A percentile compares a stretch with the other conserved stretches of the same genome.
phyloP scores from a whole-genome alignment of 2,113 vertebrate genomes.

The Xenus cinereus region DNA sequence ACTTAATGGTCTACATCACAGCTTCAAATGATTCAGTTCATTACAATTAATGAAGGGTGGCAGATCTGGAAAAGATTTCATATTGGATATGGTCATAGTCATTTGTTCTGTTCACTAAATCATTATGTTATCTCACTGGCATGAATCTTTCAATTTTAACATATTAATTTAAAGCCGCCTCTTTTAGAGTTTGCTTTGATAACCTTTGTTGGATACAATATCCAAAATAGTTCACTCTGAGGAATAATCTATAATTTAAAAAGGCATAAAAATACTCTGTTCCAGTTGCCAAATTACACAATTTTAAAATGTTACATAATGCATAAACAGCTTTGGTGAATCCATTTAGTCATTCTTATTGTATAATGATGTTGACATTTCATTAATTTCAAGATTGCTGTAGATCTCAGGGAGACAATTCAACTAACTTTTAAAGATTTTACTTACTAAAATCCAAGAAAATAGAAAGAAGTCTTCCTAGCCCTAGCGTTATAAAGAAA shows the following conservation, averaged over 20 bases:
- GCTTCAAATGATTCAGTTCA: conserved; percentile 56
- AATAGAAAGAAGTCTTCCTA: background rate
- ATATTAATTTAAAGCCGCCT: background rate
- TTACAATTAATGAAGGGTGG: conserved; percentile 59
- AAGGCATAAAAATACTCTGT: conserved; percentile 25
- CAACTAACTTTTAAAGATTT: background rate
- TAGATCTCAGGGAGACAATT: background rate
- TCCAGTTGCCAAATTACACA: conserved; percentile 12
- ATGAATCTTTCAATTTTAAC: conserved; percentile 19
- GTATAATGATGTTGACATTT: conserved; percentile 3
- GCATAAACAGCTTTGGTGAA: conserved; percentile 37
- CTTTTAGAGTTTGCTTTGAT: conserved; percentile 29
- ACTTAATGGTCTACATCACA: conserved; percentile 36
- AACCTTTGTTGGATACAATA: conserved; percentile 13
- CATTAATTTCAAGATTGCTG: conserved; percentile 9
- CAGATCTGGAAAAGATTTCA: conserved; percentile 46
- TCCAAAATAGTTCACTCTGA: conserved; percentile 15
- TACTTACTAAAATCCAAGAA: background rate
- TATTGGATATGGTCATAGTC: conserved; percentile 17
- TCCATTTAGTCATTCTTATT: conserved; percentile 16
- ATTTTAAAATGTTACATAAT: conserved; percentile 43
- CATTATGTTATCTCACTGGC: background rate
- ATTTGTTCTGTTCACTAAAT: conserved; percentile 56
- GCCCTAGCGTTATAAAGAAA: background rate
- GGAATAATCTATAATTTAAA: conserved; percentile 57